Evolutionary conservation across 2,113 vertebrate species (phyloP).

Genomic region (Echinops telfairi): DNA sequence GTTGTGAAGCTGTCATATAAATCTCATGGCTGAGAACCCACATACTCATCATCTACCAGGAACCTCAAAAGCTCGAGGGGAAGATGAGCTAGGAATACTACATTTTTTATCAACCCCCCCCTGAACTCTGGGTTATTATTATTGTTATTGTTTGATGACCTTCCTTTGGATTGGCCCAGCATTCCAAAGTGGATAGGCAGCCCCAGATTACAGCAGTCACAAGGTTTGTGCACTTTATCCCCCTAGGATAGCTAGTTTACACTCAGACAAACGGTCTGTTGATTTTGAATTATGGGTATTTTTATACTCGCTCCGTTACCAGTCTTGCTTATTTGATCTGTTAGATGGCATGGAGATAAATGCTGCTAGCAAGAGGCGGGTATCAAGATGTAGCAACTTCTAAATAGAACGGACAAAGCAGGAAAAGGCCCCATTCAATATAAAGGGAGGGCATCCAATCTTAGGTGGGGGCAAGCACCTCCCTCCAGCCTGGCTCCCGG

Average conservation of each 20-base stretch:
- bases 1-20: not conserved
- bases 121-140: not conserved
- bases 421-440: not conserved
- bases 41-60: not conserved
- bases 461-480: no score
- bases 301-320: slow-evolving; percentile 30
- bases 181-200: not conserved
- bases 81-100: slow-evolving; percentile 39
- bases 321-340: slow-evolving; percentile 31
- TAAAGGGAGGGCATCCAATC: not conserved
- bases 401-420: not conserved
- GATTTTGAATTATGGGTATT: not conserved
- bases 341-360: not conserved
- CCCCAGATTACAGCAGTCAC: not conserved
- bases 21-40: not conserved
- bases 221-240: not conserved
- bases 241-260: not conserved
- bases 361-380: not conserved
- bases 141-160: not conserved
- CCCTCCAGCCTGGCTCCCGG: not conserved
- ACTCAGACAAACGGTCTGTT: not conserved
- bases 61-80: slow-evolving; percentile 38
- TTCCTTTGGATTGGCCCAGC: slow-evolving; percentile 33
- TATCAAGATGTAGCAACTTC: slow-evolving; percentile 9
- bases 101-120: slow-evolving; percentile 55